Conservation (phyloP, 2,888 invertebrate genomes). For the Euzophera pinguis region DNA sequence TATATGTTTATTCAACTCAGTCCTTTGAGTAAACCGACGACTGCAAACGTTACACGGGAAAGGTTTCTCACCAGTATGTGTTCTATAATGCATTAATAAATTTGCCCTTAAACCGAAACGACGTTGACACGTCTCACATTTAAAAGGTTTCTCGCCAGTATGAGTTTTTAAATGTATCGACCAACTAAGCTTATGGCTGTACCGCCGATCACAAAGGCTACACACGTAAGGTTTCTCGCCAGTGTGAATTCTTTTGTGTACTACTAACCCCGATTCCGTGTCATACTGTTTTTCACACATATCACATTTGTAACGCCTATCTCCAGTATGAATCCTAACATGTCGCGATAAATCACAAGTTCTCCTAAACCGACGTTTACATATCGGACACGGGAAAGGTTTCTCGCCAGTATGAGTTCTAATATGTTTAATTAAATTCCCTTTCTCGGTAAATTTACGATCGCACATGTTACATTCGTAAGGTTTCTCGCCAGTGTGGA, state of each 20-base stretch:
- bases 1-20: background rate
- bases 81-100: background rate
- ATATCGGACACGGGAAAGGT: background rate
- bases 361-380: background rate
- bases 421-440: too few species aligned
- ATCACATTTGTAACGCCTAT: background rate
- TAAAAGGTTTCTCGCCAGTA: background rate
- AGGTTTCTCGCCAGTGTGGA: too few species aligned
- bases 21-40: background rate
- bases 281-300: background rate
- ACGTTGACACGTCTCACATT: background rate
- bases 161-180: background rate
- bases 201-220: background rate
- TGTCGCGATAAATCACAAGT: background rate
- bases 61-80: background rate
- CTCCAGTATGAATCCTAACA: background rate
- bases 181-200: background rate
- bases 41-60: background rate
- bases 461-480: too few species aligned
- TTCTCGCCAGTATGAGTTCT: background rate
- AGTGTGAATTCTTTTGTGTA: too few species aligned
- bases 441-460: too few species aligned
- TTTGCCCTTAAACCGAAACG: background rate
- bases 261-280: too few species aligned
- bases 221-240: too few species aligned